A percentile compares a stretch with the other conserved stretches of the same genome.
Evolutionary conservation across 2,888 invertebrate species (phyloP).

Genomic region (Lycaena phlaeas): DNA sequence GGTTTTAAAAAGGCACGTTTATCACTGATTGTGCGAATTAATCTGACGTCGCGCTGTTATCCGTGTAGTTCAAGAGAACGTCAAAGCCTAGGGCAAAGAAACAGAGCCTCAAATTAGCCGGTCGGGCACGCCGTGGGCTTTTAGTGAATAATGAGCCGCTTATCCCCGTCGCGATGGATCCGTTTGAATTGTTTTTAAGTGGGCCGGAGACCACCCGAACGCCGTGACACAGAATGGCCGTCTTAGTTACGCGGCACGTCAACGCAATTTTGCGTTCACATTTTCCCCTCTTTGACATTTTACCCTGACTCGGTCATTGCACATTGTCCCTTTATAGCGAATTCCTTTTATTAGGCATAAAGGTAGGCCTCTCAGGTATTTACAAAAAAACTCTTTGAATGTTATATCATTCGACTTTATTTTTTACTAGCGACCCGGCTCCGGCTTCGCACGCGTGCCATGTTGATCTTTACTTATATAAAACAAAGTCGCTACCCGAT

Average conservation of each 20-base stretch:
- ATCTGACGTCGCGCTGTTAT: slow-evolving; percentile 39
- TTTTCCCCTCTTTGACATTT: slow-evolving; percentile 60
- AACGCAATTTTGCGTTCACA: slow-evolving; percentile 47
- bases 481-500: too few species aligned
- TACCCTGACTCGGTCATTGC: slow-evolving; percentile 50
- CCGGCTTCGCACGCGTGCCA: too few species aligned
- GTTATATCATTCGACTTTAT: too few species aligned
- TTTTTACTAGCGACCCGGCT: too few species aligned
- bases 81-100: slow-evolving; percentile 61
- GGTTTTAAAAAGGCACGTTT: neutral
- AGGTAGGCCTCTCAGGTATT: neutral
- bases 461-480: too few species aligned
- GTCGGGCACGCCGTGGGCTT: slow-evolving; percentile 67
- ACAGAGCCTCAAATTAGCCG: slow-evolving; percentile 69
- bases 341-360: slow-evolving; percentile 13
- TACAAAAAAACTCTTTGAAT: neutral
- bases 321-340: slow-evolving; percentile 36
- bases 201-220: slow-evolving; percentile 46
- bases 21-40: slow-evolving; percentile 63
- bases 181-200: slow-evolving; percentile 60
- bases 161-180: slow-evolving; percentile 60
- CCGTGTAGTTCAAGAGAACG: slow-evolving; percentile 48
- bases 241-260: slow-evolving; percentile 25
- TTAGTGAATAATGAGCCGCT: slow-evolving; percentile 71
- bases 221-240: slow-evolving; percentile 16